Percentiles rank a stretch among this genome's conserved stretches.
phyloP scores from a whole-genome alignment of 2,888 invertebrate species.

The Brachypterus glaber region DNA sequence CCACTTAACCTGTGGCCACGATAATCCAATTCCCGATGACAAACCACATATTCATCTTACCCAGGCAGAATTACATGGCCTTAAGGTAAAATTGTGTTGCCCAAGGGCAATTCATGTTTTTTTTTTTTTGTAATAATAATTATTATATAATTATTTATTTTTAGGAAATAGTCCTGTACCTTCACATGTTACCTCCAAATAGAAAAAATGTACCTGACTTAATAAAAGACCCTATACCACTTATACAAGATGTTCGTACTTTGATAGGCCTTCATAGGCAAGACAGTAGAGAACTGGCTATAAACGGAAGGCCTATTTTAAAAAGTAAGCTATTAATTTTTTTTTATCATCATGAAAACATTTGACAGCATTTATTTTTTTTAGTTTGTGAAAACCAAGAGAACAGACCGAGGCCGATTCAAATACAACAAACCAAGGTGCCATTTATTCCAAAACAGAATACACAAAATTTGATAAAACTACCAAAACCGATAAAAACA shows the following conservation, averaged over 20 bases:
- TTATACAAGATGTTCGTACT: constrained; percentile 82
- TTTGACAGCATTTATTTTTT: constrained; percentile 11
- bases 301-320: constrained; percentile 75
- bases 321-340: constrained; percentile 32
- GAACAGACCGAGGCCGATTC: constrained; percentile 25
- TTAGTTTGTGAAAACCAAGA: constrained; percentile 32
- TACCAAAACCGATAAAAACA: too few relatives aligned
- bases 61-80: constrained; percentile 67
- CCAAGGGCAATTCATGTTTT: too few relatives aligned
- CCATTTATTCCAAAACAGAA: too few relatives aligned
- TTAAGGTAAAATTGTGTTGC: constrained; percentile 56
- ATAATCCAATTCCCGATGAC: constrained; percentile 37
- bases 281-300: constrained; percentile 72
- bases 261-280: constrained; percentile 81
- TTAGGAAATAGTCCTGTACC: constrained; percentile 79
- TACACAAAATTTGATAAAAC: too few relatives aligned
- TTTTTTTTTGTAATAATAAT: too few relatives aligned
- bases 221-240: constrained; percentile 76
- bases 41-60: constrained; percentile 65
- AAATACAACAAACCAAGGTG: too few relatives aligned
- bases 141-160: neutral
- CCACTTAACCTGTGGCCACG: constrained; percentile 53
- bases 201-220: constrained; percentile 89
- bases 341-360: constrained; percentile 2
- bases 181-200: constrained; percentile 79